phyloP scores from a whole-genome alignment of 2,888 invertebrate species.

The Marronus borbonicus region DNA sequence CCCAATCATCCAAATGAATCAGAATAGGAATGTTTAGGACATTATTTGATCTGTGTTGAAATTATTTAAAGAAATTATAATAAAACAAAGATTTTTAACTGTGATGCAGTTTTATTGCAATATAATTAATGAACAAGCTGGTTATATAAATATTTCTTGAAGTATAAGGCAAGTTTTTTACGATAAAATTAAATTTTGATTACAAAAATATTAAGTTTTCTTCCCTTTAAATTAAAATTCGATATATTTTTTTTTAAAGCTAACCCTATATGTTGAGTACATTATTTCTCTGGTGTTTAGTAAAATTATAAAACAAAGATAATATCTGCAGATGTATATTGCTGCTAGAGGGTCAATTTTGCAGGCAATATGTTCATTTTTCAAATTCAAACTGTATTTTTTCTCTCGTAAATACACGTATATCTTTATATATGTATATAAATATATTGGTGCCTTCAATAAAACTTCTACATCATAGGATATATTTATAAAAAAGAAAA shows the following conservation, averaged over 20 bases:
- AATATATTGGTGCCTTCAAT: constrained; percentile 30
- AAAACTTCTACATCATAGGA: constrained; percentile 39
- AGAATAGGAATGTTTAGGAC: constrained; percentile 31
- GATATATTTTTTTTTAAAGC: constrained; percentile 38
- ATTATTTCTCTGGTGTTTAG: constrained; percentile 27
- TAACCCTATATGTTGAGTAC: constrained; percentile 39
- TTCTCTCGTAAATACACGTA: neutral
- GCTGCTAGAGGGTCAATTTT: constrained; percentile 11
- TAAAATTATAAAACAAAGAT: constrained; percentile 23
- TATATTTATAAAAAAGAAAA: constrained; percentile 33
- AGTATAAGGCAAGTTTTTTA: constrained; percentile 53
- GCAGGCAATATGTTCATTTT: constrained; percentile 4
- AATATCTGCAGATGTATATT: constrained; percentile 16
- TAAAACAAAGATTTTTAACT: constrained; percentile 51
- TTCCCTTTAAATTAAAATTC: constrained; percentile 41
- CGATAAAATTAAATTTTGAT: constrained; percentile 52
- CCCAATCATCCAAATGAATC: constrained; percentile 47
- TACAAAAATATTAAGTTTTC: constrained; percentile 54
- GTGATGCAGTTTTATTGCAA: constrained; percentile 58
- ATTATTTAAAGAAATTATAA: constrained; percentile 29
- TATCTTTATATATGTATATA: constrained; percentile 23
- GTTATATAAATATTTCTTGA: constrained; percentile 54
- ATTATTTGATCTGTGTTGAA: constrained; percentile 36
- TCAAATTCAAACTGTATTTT: neutral
- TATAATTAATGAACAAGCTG: constrained; percentile 56